Base-by-base conservation (phyloP, 2,113 vertebrate species). In the Leucoraja erinaceus region DNA sequence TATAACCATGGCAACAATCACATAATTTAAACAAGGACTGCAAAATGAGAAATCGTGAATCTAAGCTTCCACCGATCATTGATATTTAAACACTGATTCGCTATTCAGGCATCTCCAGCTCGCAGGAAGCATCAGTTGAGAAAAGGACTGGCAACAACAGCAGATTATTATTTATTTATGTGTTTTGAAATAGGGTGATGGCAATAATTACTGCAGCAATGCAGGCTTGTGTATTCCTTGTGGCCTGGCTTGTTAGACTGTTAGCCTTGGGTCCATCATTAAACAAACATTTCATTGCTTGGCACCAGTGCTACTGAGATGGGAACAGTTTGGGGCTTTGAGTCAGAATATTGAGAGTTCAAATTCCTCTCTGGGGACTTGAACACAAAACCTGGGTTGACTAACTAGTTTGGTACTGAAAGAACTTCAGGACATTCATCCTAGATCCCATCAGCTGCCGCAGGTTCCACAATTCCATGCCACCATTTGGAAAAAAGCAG, bases 1-100 rank as follows among this genome's bases (percentile, higher is more conserved):
- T 59, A 63, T 63, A 88, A 88, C 59, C 59, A 88, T 66, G 59
- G 59, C 28, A 88, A 88, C 83, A 66, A 88, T n/a, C 28, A 33
- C 22, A 86, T 22, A 83, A 83, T 28, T 28, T 83, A 83, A 56
- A 83, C 79, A 47, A 59, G 20, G 54, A 61, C 11, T 86, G 81
- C 56, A n/a, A 54, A n/a, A 61, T 28, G 28, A 61, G 28, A 61
- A 59, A 22, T 59, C 5, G 25, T 59, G 81, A 61, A 6, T 6
- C 28, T 61, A 12, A 31, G 11, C n/a, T 66, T n/a, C 31, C 25
- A 88, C 28, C 18, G 83, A 66, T 28, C 38, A 28, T 6, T 31
- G 83, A 88, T 86, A 86, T 88, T 66, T 88, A 31, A 88, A 28
- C 5, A 12, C 28, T 88, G 6, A 63, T 63, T 88, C 59, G 12